Conservation (phyloP, 2,797 vertebrate genomes). For the Philypnodon macrostomus region DNA sequence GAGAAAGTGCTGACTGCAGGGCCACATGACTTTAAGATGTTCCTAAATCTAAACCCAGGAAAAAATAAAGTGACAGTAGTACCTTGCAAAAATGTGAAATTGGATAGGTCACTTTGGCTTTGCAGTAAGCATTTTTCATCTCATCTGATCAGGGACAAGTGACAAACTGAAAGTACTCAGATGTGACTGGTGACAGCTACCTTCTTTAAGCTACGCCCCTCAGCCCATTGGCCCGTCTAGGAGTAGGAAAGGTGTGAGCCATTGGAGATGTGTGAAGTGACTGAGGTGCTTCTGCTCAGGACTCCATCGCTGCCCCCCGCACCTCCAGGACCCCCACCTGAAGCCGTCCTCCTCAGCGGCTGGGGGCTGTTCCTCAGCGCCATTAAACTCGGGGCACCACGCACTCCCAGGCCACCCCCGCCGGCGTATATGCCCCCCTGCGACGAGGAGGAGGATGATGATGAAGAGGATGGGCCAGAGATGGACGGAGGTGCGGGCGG, state of each 20-base stretch:
- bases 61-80: background rate
- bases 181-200: conserved; percentile 56
- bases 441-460: conserved; percentile 73
- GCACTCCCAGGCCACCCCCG: conserved; percentile 66
- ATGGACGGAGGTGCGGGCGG: conserved; percentile 79
- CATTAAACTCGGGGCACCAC: conserved; percentile 78
- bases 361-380: conserved; percentile 90
- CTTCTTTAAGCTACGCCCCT: conserved; percentile 34
- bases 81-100: background rate
- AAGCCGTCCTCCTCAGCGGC: conserved; percentile 86
- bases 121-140: background rate
- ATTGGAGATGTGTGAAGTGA: conserved; percentile 91
- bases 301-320: conserved; percentile 74
- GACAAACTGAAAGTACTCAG: conserved; percentile 56
- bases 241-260: conserved; percentile 91
- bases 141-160: conserved; percentile 29
- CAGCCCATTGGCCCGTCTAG: conserved; percentile 53
- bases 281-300: conserved; percentile 88
- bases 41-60: background rate
- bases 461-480: conserved; percentile 73
- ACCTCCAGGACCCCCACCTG: conserved; percentile 81
- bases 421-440: conserved; percentile 70
- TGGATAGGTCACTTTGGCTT: background rate
- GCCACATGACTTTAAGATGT: background rate
- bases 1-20: background rate